Base-by-base conservation (phyloP, 1,140 invertebrate genomes). In the Drosophila paulistorum region DNA sequence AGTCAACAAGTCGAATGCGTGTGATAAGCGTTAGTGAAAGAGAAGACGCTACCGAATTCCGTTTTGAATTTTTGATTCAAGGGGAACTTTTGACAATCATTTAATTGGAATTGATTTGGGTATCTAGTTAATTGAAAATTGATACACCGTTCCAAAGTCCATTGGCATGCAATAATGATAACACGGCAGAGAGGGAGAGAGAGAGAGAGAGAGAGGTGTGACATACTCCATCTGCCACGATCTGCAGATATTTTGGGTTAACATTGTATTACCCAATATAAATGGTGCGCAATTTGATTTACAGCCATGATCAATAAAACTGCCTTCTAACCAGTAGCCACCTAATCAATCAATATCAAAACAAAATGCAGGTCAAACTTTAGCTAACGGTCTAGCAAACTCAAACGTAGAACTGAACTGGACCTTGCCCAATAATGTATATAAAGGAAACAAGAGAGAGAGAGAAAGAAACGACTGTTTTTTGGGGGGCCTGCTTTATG, bases 51-150 rank as follows among this genome's bases (percentile, higher is more conserved):
- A 87, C 79, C 64, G 84, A 70, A 71, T 87, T 80, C 59, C 20
- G 60, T 71, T 30, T 35, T 37, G 11, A 23, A 3, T 17, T 17
- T 48, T 14, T 45, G 45, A 51, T 51, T 51, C 45, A 51, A 51
- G 45, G 70, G 77, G 65, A 76, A 76, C 65, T 71, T 76, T 69
- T 64, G 60, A 76, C 74, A 77, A 64, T 33, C 55, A 77, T 71
- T 62, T 77, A 71, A 66, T 77, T 51, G 45, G 74, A 57, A 77
- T 59, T 64, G 76, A 86, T 82, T 68, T 84, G 63, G 65, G 74
- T 74, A 63, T 54, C 42, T 42, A 85, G 64, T 82, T 87, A 86
- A 86, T 86, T 86, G 76, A 65, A 86, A 86, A 79, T 74, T 77
- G 76, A 72, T 66, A 82, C 79, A 82, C n/a, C 73, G 65, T 51